These are phyloP conservation scores for Heliconius congener DNA, from an alignment of 1,140 invertebrate species.

Conservation along the genomic window DNA sequence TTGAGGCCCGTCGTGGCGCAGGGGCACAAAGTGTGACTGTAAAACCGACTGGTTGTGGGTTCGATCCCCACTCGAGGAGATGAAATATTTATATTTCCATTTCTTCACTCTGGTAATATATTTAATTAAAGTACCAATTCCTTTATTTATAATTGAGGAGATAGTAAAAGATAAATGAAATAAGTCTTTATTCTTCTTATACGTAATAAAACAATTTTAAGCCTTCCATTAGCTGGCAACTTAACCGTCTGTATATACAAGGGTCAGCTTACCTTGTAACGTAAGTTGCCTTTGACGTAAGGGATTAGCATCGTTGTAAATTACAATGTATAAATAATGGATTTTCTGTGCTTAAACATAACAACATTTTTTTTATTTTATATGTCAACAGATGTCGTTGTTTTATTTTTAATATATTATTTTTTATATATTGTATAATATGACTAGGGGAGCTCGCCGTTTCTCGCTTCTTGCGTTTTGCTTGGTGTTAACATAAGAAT, in stretches of 20 bases:
- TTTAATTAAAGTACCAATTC: no score
- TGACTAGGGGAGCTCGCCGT: no score
- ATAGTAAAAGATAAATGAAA: no score
- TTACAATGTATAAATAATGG: conserved; percentile 24
- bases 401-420: background rate
- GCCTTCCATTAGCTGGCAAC: conserved; percentile 22
- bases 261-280: conserved; percentile 26
- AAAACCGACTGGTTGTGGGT: no score
- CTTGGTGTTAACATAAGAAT: no score
- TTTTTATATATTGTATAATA: background rate
- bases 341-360: background rate
- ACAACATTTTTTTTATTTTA: background rate
- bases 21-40: no score
- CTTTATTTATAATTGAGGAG: no score
- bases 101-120: no score
- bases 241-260: conserved; percentile 14
- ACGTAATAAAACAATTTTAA: conserved; percentile 18
- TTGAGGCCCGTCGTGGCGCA: no score
- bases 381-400: background rate
- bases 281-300: conserved; percentile 25
- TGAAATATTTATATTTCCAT: no score
- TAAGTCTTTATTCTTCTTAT: background rate
- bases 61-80: no score
- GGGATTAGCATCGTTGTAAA: conserved; percentile 18
- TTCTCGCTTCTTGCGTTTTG: no score